Evolutionary conservation across 35 echinoderm and acorn worm genomes (phyloP).

Genomic region (Acanthaster planci): DNA sequence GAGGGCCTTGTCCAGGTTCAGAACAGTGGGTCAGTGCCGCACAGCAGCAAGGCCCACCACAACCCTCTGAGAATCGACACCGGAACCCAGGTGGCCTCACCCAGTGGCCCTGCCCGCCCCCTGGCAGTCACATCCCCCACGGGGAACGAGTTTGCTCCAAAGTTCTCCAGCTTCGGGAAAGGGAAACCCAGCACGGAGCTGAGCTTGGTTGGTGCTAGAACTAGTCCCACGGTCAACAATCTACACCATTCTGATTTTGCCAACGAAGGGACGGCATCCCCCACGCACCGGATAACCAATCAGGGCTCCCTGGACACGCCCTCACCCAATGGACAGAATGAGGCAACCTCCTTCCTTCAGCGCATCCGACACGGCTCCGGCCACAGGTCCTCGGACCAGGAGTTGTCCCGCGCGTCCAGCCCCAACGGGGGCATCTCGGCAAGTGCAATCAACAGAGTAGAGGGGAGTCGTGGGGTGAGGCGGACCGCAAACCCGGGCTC

Average conservation of each 20-base stretch:
- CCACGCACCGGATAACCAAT: background rate
- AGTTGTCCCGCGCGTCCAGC: slow-evolving; percentile 41
- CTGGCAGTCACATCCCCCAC: background rate
- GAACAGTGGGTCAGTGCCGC: background rate
- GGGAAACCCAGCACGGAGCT: slow-evolving; percentile 76
- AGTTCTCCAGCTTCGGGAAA: slow-evolving; percentile 74
- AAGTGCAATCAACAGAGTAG: slow-evolving; percentile 81
- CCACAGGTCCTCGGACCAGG: slow-evolving; percentile 6
- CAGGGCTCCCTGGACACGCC: slow-evolving; percentile 1
- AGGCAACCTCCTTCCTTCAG: slow-evolving; percentile 11
- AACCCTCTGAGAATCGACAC: background rate
- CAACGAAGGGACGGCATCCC: background rate
- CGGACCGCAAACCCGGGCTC: background rate
- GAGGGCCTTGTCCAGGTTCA: background rate
- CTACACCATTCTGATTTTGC: slow-evolving; percentile 43
- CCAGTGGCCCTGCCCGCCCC: background rate
- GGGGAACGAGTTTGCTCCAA: slow-evolving; percentile 33
- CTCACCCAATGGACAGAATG: background rate
- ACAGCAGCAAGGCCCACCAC: background rate
- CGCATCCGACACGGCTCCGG: background rate
- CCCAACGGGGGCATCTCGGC: slow-evolving; percentile 57
- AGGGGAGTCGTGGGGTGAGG: slow-evolving; percentile 59
- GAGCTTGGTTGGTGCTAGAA: slow-evolving; percentile 28
- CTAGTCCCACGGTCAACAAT: slow-evolving; percentile 30
- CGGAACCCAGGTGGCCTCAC: background rate